Evolutionary conservation across 2,113 vertebrate species (phyloP).

Genomic region (Actinemys pallida): DNA sequence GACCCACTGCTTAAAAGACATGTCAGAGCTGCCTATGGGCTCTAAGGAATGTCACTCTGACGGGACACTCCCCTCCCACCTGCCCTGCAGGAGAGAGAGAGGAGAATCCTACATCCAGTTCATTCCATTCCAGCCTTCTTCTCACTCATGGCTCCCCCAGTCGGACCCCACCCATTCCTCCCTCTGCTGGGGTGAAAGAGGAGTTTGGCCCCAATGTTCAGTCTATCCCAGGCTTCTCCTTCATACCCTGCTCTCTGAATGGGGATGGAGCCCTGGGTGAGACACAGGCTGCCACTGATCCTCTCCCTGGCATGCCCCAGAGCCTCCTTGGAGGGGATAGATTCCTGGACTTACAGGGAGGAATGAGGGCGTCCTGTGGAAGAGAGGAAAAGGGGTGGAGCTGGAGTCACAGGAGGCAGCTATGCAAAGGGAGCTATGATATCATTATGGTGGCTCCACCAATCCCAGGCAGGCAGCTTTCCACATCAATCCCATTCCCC

Average conservation of each 20-base stretch:
- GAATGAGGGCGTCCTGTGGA: neutral
- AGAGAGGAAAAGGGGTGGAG: neutral
- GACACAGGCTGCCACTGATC: neutral
- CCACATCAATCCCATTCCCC: neutral
- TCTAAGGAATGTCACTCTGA: neutral
- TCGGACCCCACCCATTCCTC: neutral
- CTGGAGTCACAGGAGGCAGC: neutral
- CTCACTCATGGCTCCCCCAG: accelerated
- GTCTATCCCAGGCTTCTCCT: neutral
- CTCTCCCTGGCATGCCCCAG: neutral
- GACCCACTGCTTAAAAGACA: neutral
- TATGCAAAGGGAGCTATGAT: neutral
- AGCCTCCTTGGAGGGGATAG: neutral
- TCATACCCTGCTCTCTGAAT: neutral
- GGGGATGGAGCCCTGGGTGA: neutral
- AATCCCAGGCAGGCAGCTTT: neutral
- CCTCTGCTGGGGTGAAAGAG: neutral
- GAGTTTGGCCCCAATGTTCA: neutral
- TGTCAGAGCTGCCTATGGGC: neutral
- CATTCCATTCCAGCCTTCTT: neutral
- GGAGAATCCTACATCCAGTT: neutral
- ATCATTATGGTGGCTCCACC: neutral
- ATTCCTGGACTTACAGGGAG: neutral
- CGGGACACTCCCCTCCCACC: neutral
- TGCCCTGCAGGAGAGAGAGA: neutral